These are phyloP conservation scores for Phataginus tricuspis DNA, from an alignment of 2,797 vertebrate species.

Conservation along the genomic window DNA sequence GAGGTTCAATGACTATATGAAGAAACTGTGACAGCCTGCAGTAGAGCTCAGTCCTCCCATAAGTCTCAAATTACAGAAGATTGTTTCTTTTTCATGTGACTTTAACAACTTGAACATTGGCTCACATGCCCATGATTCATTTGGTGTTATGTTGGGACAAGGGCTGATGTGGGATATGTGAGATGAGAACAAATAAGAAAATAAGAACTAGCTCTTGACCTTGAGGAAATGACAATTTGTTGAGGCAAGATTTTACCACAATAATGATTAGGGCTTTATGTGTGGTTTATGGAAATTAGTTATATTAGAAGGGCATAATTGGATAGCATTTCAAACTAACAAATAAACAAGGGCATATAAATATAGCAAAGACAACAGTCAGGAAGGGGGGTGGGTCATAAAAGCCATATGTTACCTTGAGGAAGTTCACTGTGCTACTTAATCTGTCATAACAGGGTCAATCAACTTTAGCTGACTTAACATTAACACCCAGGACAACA, in stretches of 20 bases:
- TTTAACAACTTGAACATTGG: not conserved
- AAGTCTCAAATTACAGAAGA: not conserved
- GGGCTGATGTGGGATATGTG: not conserved
- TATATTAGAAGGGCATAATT: slow-evolving; percentile 15
- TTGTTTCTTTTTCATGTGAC: not conserved
- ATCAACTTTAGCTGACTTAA: not conserved
- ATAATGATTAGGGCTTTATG: not conserved
- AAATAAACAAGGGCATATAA: slow-evolving; percentile 32
- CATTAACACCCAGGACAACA: not conserved
- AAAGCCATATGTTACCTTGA: not conserved
- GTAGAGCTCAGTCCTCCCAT: not conserved
- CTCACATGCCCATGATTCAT: not conserved
- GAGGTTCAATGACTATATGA: not conserved
- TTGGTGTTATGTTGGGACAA: not conserved
- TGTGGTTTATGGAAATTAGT: slow-evolving; percentile 54
- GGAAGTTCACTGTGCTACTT: not conserved
- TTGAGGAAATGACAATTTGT: not conserved
- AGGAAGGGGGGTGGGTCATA: not conserved
- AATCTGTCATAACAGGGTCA: not conserved
- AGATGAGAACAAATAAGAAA: not conserved
- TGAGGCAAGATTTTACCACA: not conserved
- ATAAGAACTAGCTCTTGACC: not conserved
- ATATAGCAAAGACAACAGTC: not conserved
- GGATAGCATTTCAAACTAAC: slow-evolving; percentile 39
- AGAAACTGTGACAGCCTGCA: not conserved